Base-by-base conservation (phyloP, 2,797 vertebrate genomes). In the Micromesistius poutassou region DNA sequence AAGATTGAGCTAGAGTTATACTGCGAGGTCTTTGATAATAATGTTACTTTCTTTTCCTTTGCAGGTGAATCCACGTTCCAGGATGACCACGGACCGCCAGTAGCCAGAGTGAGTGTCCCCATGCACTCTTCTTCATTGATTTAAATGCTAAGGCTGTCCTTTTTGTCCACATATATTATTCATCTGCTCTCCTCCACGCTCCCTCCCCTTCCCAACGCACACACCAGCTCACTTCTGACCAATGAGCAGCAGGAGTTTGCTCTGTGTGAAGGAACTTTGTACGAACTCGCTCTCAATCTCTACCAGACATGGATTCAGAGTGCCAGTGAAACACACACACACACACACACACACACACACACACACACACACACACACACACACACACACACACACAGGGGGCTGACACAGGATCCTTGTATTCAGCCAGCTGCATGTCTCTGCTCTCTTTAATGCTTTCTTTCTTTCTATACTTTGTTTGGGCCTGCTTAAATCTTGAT, bases 41-140 rank as follows among this genome's bases (percentile, higher is more conserved):
- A 42, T 46, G 73, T 89, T 0, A 30, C 70, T 80, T 74, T 50
- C 78, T 78, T 88, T 88, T 35, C 91, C 80, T 87, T 88, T 80
- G 55, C 93, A 98, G 97, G 97, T 91, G 95, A 96, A 91, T 98
- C 97, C 82, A 97, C 97, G 81, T 98, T 96, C 40, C 89, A 96
- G 90, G 96, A 98, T 92, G 97, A 98, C 86, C 96, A 97, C 4
- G 95, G 96, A 77, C 96, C 95, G 73, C 93, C 92, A 71, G 90
- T 91, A 81, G 94, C 94, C 78, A 96, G 93, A 95, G 97, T 98
- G 89, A 95, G 93, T 83, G 12, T 22, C 16, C 55, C 5, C 68
- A 38, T n/a, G 0, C 66, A 36, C 74, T 30, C 55, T 16, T n/a
- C 0, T 42, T 14, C 30, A 5, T 35, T 35, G 28, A 33, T 68